Evolutionary conservation across 2,888 invertebrate genomes (phyloP), one percentile per base, ranked within the genome.

Genomic region (Eupelmus urozonus): DNA sequence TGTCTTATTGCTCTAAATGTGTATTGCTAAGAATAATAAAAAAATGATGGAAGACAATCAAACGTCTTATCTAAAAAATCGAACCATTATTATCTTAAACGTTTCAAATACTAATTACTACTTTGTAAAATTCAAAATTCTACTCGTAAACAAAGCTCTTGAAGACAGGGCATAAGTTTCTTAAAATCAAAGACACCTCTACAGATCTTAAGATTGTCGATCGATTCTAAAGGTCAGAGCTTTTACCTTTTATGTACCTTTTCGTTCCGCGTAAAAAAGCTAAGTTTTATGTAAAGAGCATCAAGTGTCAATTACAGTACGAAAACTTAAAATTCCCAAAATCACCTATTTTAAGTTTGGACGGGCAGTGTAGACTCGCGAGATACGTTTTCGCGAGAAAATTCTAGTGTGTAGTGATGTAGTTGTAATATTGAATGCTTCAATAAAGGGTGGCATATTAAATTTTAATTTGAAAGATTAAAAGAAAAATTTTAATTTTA

Each of bases 281-380:
- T 78, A 73, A 73, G 42, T 42, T 57, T 49, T 1, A 16, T 34
- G 29, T 29, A 60, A 65, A 45, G 29, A 73, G 55, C 57, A 57
- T 25, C 53, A 27, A 63, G 40, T 51, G 18, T 71, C n/a, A 51
- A 60, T 20, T 27, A 69, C n/a, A 34, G n/a, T 5, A 0, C 16
- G 25, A 51, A 5, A 34, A 62, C 9, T 5, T 20, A 53, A 25
- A 29, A 55, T n/a, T 69, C 16, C 51, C 29, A 57, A 60, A 53
- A 25, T 9, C n/a, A 11, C 0, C 40, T 55, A n/a, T 42, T 25
- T 34, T 34, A 60, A 60, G 9, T 34, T 57, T 60, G 59, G 60
- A 59, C 85, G 86, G 87, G 87, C 86, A 86, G 87, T 87, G 86
- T 85, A 85, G 85, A 84, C 86, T 86, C 84, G 84, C 84, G 76